Evolutionary conservation across 2,888 invertebrate genomes (phyloP), one percentile per base, ranked within the genome.

Genomic region (Clepsis dumicolana): DNA sequence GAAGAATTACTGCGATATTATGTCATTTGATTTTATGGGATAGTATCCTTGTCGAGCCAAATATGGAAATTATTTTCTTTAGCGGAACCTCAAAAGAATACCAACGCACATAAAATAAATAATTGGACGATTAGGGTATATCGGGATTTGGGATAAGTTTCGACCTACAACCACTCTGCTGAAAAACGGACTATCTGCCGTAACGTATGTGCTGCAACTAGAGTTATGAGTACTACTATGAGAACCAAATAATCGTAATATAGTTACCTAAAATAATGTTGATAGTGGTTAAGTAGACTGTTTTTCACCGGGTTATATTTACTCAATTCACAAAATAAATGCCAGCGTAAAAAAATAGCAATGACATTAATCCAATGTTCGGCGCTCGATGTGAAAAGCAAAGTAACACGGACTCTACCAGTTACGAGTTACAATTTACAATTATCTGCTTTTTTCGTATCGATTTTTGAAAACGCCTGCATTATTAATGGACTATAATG

Each of bases 31-130:
- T 32, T 56, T 35, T 56, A 54, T 56, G 27, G 21, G 32, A 54
- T 18, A 18, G 48, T 48, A 54, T 54, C 12, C 27, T 54, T 54
- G 54, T 48, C 48, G 48, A 56, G 54, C 54, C 35, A 56, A 56
- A 32, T 32, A 16, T 32, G 54, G 21, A 27, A 56, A 56, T 32
- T 16, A 35, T 18, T 35, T 32, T 48, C 16, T 1, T n/a, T 32
- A 56, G 21, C 12, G 18, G 32, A 56, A 56, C 14, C 18, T 12
- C 10, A 12, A 56, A 32, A 7, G 12, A 12, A 35, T 56, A 4
- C n/a, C n/a, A n/a, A n/a, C 8, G 16, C 27, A 32, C 18, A 56
- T 32, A 35, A 32, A 18, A 29, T 54, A 18, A 27, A 54, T 56
- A 32, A 48, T 21, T 21, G 21, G 21, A 12, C 10, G 12, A 12